These are phyloP conservation scores for Sebastes dallii DNA, from an alignment of 2,797 vertebrate species.

Conservation along the genomic window DNA sequence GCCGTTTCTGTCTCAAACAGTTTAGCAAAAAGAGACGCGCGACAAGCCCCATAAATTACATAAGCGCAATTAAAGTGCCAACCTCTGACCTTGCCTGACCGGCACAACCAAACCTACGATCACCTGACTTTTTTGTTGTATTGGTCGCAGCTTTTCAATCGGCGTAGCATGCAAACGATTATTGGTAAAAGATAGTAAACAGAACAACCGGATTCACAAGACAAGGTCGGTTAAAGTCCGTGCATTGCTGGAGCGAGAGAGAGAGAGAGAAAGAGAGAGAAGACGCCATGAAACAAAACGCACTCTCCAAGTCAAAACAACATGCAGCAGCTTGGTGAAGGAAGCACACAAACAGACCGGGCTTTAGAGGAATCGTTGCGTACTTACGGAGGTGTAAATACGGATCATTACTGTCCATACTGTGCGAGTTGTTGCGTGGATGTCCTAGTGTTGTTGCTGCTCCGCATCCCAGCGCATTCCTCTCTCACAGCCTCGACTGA, in stretches of 20 bases:
- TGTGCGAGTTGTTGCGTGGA: slow-evolving; percentile 68
- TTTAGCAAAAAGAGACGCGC: slow-evolving; percentile 72
- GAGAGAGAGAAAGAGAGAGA: not conserved
- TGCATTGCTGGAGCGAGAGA: no score
- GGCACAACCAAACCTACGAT: slow-evolving; percentile 71
- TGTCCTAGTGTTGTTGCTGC: slow-evolving; percentile 69
- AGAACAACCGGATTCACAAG: not conserved
- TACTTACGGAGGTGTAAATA: slow-evolving; percentile 84
- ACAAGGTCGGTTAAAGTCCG: slow-evolving; percentile 62
- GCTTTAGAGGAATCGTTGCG: not conserved
- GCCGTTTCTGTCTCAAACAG: slow-evolving; percentile 72
- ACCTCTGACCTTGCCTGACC: slow-evolving; percentile 86
- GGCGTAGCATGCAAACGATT: slow-evolving; percentile 11
- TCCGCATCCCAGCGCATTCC: slow-evolving; percentile 84
- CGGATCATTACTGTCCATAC: slow-evolving; percentile 84
- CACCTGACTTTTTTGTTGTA: slow-evolving; percentile 78
- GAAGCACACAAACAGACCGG: not conserved
- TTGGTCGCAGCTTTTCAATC: slow-evolving; percentile 56
- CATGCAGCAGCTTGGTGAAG: slow-evolving; percentile 3
- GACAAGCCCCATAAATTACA: slow-evolving; percentile 85
- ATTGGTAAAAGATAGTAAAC: not conserved
- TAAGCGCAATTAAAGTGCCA: slow-evolving; percentile 87
- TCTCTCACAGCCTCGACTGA: slow-evolving; percentile 68
- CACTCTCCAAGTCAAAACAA: slow-evolving; percentile 49
- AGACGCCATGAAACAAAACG: slow-evolving; percentile 70